Evolutionary conservation across 1,140 invertebrate species (phyloP), one percentile per base, ranked within the genome.

Genomic region (Caenorhabditis elegans): DNA sequence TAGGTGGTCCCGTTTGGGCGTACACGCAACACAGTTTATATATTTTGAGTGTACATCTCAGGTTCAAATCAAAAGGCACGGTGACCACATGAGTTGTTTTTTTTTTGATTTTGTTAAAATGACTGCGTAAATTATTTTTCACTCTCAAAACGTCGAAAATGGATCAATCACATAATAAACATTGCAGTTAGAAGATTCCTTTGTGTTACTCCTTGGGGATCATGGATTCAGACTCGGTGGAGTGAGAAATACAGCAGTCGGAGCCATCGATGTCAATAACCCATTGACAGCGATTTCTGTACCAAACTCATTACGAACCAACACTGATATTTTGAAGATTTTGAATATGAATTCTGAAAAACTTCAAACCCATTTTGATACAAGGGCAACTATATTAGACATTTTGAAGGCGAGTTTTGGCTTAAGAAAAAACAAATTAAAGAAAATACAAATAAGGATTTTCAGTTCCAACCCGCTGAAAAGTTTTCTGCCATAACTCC

Each of bases 181-280:
- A n/a, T 65, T 83, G 3, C 70, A 83, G 82, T 19, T 84, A 11
- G 79, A 84, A 22, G 83, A 84, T 11, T 75, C 80, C 2, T 84
- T 84, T 43, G 79, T 84, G 0, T 51, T 84, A 17, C 43, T 84
- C n/a, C 51, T 82, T 65, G 82, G 79, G 0, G 82, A 84, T 34
- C 82, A 84, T 46, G 82, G 82, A 43, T 26, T 84, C 11, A 19
- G 82, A 31, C 80, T 84, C 60, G 82, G 82, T 53, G 39, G 22
- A 1, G 70, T 83, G 15, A 13, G 78, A n/a, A 39, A 51, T 15
- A 81, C 80, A 8, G 17, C 5, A 22, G 70, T 76, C 11, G 82
- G 82, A 28, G 79, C 48, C 15, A 15, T 81, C 0, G 82, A 84
- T 39, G 79, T 77, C 4, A 84, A 82, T 34, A 80, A 84, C 31